Evolutionary conservation across 2,888 invertebrate genomes (phyloP).

Genomic region (Drosophila neonasuta): DNA sequence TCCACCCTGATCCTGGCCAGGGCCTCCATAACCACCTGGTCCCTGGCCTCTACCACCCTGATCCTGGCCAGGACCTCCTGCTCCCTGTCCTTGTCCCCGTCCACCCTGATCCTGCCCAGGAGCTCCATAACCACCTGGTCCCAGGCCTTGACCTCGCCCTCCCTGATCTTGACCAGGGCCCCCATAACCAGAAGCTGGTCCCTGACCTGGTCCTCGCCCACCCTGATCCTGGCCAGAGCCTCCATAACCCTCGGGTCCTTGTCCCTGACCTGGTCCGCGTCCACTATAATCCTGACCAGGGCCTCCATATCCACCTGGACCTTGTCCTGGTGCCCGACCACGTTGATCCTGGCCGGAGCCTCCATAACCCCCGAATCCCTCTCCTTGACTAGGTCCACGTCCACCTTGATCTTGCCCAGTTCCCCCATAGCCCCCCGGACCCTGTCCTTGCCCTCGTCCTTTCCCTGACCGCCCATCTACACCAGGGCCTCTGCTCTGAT

Average conservation of each 20-base stretch:
- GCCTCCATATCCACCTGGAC: background rate
- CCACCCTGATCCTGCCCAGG: too few species aligned
- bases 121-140: too few species aligned
- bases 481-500: background rate
- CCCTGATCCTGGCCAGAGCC: background rate
- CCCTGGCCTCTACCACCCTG: too few species aligned
- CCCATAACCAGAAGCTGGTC: background rate
- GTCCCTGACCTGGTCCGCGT: constrained; percentile 2
- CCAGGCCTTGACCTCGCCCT: too few species aligned
- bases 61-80: background rate
- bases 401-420: background rate
- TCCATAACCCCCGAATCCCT: background rate
- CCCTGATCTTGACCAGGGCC: background rate
- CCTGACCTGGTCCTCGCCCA: too few species aligned
- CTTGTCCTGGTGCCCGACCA: background rate
- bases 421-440: background rate
- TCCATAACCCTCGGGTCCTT: background rate
- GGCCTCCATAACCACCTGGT: too few species aligned
- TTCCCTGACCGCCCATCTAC: background rate
- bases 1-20: too few species aligned
- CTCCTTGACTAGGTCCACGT: background rate
- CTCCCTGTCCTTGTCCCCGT: background rate
- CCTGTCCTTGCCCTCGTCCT: constrained; percentile 3
- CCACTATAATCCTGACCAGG: background rate
- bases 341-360: constrained; percentile 1